Percentiles rank a stretch among this genome's conserved stretches.
These are phyloP conservation scores for Notodonta ziczac DNA, from an alignment of 2,888 invertebrate species.

Conservation along the genomic window DNA sequence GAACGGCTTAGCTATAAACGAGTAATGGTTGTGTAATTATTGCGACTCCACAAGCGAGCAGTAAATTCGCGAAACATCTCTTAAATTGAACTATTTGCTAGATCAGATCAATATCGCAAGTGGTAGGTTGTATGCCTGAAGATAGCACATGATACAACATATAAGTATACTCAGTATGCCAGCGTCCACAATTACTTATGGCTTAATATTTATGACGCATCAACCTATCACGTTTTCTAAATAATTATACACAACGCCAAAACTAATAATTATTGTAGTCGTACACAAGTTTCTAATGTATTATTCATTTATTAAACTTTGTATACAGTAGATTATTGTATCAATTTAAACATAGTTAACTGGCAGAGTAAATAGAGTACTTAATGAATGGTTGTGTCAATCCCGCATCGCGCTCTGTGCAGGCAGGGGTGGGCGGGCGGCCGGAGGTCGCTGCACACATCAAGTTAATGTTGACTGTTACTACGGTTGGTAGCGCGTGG, in stretches of 20 bases:
- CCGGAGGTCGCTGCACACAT: not conserved
- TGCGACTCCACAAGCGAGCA: not conserved
- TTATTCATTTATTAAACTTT: too few relatives aligned
- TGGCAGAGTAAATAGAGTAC: not conserved
- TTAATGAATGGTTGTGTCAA: not conserved
- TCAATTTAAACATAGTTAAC: not conserved
- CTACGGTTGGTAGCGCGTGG: not conserved
- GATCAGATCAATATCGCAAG: too few relatives aligned
- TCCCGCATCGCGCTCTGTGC: conserved; percentile 1
- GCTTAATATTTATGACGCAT: too few relatives aligned
- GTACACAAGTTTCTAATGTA: too few relatives aligned
- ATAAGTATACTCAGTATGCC: too few relatives aligned
- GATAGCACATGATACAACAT: too few relatives aligned
- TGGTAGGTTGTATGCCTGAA: too few relatives aligned
- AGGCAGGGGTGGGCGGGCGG: not conserved
- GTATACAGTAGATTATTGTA: not conserved
- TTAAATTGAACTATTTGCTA: not conserved
- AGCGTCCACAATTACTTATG: too few relatives aligned
- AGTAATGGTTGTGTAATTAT: not conserved
- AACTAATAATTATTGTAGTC: too few relatives aligned
- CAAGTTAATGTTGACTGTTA: not conserved
- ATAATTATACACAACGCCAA: too few relatives aligned
- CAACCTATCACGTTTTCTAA: too few relatives aligned
- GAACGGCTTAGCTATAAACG: conserved; percentile 2
- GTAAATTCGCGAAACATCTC: not conserved